Evolutionary conservation across 2,113 vertebrate species (phyloP).

Genomic region (Channa maculata): DNA sequence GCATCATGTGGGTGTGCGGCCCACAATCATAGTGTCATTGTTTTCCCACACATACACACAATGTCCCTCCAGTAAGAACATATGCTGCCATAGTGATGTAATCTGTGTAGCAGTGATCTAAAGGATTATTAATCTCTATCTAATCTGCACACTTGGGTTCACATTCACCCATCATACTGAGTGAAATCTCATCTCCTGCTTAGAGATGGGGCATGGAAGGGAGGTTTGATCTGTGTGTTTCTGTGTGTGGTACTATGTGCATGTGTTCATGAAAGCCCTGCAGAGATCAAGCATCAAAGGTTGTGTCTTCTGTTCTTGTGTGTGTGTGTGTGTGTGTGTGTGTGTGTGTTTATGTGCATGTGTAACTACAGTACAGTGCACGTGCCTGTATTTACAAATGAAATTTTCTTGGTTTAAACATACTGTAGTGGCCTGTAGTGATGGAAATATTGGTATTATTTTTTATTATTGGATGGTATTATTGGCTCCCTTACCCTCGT

Average conservation of each 20-base stretch:
- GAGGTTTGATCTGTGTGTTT: background rate
- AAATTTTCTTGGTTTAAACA: no score
- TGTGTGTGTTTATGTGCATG: no score
- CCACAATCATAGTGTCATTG: conserved; percentile 48
- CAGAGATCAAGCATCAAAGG: conserved; percentile 47
- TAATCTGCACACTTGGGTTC: conserved; percentile 69
- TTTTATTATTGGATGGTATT: no score
- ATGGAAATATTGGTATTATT: no score
- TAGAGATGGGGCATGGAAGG: conserved; percentile 21
- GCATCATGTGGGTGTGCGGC: conserved; percentile 16
- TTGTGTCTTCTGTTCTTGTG: conserved; percentile 35
- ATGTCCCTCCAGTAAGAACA: conserved; percentile 53
- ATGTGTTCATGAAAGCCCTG: conserved; percentile 7
- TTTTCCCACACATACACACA: conserved; percentile 28
- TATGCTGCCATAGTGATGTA: conserved; percentile 55
- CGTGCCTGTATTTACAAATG: no score
- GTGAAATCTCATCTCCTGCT: conserved; percentile 63
- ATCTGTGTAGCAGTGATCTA: conserved; percentile 63
- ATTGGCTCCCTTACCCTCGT: no score
- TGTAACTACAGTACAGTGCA: no score
- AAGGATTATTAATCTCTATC: conserved; percentile 66
- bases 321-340: no score
- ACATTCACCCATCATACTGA: conserved; percentile 43
- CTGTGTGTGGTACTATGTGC: conserved; percentile 4
- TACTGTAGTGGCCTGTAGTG: no score